Base-by-base conservation (phyloP, 2,113 vertebrate genomes). In the Furnarius figulus region DNA sequence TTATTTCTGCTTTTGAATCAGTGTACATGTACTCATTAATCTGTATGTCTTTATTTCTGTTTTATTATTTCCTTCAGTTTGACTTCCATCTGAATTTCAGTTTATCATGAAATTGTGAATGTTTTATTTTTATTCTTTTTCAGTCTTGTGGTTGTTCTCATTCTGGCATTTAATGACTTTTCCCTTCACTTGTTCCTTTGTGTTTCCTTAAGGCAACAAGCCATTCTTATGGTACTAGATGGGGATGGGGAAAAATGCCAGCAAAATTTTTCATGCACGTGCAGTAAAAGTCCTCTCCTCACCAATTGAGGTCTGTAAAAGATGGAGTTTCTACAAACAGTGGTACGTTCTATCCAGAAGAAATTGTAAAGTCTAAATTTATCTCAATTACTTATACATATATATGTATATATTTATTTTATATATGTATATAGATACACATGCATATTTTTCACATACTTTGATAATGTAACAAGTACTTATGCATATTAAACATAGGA, bases 1-100 rank as follows among this genome's bases (percentile, higher is more conserved):
- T 53, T 80, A 88, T 90, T 93, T 77, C 68, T 95, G 71, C 35
- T 92, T 92, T 65, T 82, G 44, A 91, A 82, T 89, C 14, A 9
- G 11, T 40, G 20, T 63, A 62, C 27, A 39, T 3, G 5, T 4
- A 4, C 70, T 44, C 12, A 40, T 72, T 83, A 87, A 53, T 80
- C 31, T 50, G 19, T 31, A 39, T 42, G 37, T 27, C 86, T 89
- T 83, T 6, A 65, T 58, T 95, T 89, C 30, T 89, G 28, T 18
- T 93, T 85, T 56, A 88, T 70, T 66, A 79, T 66, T 80, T 90
- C 39, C 40, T 79, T 73, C 7, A 7, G 46, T 84, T 75, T 85
- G 67, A 84, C n/a, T 89, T 81, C 49, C 25, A 58, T 49, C 11
- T 81, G 68, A 61, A 80, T 88, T 92, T 80, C 73, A 96, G 42